Conservation (phyloP, 2,797 vertebrate species). For the Bryconaethiops microstoma region DNA sequence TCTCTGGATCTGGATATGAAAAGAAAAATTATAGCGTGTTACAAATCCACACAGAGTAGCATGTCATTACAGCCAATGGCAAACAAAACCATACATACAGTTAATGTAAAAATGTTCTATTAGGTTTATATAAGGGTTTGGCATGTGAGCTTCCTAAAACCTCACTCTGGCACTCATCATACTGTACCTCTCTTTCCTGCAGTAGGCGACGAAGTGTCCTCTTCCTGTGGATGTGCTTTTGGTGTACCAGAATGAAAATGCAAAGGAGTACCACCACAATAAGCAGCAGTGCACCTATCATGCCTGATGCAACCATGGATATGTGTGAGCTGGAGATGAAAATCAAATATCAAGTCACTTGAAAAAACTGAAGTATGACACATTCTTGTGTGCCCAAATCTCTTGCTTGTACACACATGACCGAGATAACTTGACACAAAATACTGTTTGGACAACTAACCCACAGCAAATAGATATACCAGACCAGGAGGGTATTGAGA, state of each 20-base stretch:
- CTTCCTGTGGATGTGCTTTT: constrained; percentile 84
- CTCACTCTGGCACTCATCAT: not conserved
- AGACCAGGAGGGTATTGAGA: no score
- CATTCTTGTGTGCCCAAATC: not conserved
- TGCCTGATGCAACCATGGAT: constrained; percentile 75
- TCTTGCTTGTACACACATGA: not conserved
- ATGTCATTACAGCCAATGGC: no score
- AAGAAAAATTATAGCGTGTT: no score
- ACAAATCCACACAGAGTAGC: no score
- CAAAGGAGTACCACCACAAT: constrained; percentile 76
- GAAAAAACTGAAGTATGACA: not conserved
- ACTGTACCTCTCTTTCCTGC: constrained; percentile 88
- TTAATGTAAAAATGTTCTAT: no score
- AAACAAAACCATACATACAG: no score
- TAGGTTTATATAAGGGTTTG: no score
- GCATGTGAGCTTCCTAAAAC: not conserved
- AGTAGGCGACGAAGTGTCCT: constrained; percentile 87
- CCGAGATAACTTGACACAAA: not conserved
- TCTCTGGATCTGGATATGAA: no score
- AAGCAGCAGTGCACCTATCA: constrained; percentile 84
- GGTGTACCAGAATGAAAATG: constrained; percentile 80
- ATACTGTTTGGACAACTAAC: not conserved
- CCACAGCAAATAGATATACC: no score
- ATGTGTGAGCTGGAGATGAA: constrained; percentile 66
- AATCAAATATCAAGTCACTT: not conserved